Conservation (phyloP, 2,113 vertebrate species). For the Hippolais icterina region DNA sequence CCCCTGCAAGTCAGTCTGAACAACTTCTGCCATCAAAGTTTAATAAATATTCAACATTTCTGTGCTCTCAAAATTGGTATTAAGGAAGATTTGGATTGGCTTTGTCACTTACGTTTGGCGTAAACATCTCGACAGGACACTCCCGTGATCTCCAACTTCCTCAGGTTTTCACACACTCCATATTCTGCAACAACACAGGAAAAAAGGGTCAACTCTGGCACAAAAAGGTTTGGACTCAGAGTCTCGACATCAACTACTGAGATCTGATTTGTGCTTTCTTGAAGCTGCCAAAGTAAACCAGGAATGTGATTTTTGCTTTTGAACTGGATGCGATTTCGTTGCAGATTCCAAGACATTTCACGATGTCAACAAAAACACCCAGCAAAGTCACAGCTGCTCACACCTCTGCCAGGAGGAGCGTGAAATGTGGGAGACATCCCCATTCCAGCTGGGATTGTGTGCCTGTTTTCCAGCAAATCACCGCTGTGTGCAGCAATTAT, state of each 20-base stretch:
- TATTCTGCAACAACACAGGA: slow-evolving; percentile 82
- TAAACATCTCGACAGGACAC: slow-evolving; percentile 91
- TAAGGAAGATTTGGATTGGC: not conserved
- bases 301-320: not conserved
- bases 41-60: not conserved
- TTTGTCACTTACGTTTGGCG: slow-evolving; percentile 88
- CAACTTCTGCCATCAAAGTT: not conserved
- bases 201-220: not conserved
- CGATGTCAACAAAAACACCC: not conserved
- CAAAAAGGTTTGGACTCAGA: not conserved
- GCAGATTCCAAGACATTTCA: not conserved
- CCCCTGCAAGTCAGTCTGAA: not conserved
- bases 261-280: not conserved
- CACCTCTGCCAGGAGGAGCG: not conserved
- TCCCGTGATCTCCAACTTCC: slow-evolving; percentile 89
- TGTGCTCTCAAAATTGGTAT: not conserved
- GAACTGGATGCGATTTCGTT: accelerated
- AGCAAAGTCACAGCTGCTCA: not conserved
- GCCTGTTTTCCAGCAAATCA: not conserved
- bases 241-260: accelerated
- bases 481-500: not conserved
- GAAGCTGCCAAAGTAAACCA: not conserved
- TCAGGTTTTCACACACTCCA: slow-evolving; percentile 87
- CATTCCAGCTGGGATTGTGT: not conserved
- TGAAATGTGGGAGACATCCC: not conserved